Evolutionary conservation across 2,888 invertebrate genomes (phyloP).

Genomic region (Ceriagrion tenellum): DNA sequence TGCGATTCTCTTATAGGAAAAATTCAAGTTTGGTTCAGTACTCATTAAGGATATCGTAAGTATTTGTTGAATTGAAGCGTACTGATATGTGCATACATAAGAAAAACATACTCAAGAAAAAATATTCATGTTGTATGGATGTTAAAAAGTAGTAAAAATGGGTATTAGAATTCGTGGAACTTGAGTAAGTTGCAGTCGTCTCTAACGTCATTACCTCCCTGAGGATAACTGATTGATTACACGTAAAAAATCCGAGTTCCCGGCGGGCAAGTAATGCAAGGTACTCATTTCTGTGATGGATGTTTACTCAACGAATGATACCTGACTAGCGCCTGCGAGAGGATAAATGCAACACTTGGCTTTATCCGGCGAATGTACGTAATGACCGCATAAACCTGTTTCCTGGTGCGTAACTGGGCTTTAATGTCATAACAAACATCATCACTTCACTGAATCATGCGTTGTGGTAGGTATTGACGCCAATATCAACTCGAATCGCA

Average conservation of each 20-base stretch:
- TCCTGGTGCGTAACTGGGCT: not conserved
- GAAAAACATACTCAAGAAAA: too few relatives aligned
- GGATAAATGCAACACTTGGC: not conserved
- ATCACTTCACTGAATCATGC: not conserved
- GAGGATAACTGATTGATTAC: too few relatives aligned
- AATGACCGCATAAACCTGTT: not conserved
- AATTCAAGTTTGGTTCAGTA: too few relatives aligned
- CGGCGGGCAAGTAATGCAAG: too few relatives aligned
- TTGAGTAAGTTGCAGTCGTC: too few relatives aligned
- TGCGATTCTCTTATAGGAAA: too few relatives aligned
- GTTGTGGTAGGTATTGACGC: not conserved
- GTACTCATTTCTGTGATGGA: not conserved
- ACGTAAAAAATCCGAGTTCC: too few relatives aligned
- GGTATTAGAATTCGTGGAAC: too few relatives aligned
- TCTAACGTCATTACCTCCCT: too few relatives aligned
- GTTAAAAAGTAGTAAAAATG: too few relatives aligned
- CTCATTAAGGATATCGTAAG: not conserved
- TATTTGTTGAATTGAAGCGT: not conserved
- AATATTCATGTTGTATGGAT: too few relatives aligned
- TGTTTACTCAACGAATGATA: not conserved
- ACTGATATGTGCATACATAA: too few relatives aligned
- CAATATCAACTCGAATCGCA: not conserved
- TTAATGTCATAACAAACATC: not conserved
- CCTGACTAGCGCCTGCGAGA: not conserved
- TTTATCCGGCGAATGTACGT: not conserved